Base-by-base conservation (phyloP, 2,113 vertebrate genomes). In the Scatophagus argus region DNA sequence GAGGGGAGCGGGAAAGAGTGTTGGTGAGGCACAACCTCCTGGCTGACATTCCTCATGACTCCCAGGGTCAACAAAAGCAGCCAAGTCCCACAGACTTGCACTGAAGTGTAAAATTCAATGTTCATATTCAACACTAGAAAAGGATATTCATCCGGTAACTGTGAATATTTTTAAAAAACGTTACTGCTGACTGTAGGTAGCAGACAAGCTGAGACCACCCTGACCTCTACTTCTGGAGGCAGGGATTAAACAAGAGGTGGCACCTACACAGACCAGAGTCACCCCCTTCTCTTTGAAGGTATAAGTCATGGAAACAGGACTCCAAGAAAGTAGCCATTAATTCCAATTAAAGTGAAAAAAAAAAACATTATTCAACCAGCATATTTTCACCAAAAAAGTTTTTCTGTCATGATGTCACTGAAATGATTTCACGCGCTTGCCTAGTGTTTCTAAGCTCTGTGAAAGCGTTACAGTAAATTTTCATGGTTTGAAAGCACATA, bases 21-120 rank as follows among this genome's bases (percentile, higher is more conserved):
- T 44, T 9, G 52, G 27, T 29, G 79, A 70, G 73, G 64, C 6
- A 8, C 25, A 52, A 81, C 51, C 81, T 72, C 49, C 58, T 63
- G 74, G 72, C 61, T 83, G 66, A 87, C 89, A 93, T 93, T 92
- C 90, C 92, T 91, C 92, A 93, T 87, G 86, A 61, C 59, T 87
- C 81, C 87, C 74, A 91, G 81, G 87, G 81, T 93, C 88, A 93
- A 93, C 90, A 92, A 23, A 70, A 72, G 79, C 38, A 59, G 51
- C 54, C 52, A 6, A 32, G 49, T 44, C 70, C 31, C 11, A 47
- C 7, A 3, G 29, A 51, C 43, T 87, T 19, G 47, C 90, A 88
- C 79, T 59, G 19, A n/a, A 38, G 84, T 91, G 90, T 78, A 60
- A 88, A 60, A 82, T 84, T 87, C 74, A 55, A 54, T 76, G 59